phyloP scores from a whole-genome alignment of 2,888 invertebrate species.

The Morpho deidamia region DNA sequence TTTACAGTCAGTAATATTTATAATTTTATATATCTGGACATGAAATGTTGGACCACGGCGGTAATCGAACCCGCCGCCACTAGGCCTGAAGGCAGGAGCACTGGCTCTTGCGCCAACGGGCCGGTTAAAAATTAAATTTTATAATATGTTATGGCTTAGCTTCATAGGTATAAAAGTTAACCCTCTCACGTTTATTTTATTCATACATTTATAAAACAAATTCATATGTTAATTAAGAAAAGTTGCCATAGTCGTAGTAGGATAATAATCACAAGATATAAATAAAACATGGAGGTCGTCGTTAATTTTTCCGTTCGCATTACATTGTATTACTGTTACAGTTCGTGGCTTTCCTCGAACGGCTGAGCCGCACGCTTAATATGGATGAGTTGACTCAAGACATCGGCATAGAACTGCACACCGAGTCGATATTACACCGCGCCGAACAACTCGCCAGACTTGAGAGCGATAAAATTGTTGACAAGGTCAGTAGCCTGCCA shows the following conservation, averaged over 20 bases:
- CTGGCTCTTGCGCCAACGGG: too few species aligned
- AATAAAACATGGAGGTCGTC: conserved; percentile 5
- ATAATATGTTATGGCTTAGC: too few species aligned
- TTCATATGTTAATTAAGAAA: background rate
- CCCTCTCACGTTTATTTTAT: too few species aligned
- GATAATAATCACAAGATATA: conserved; percentile 3
- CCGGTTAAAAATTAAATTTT: too few species aligned
- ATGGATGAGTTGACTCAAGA: conserved; percentile 91
- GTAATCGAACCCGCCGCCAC: too few species aligned
- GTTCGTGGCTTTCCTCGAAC: conserved; percentile 90
- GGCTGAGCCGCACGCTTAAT: conserved; percentile 88
- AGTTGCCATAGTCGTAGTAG: background rate
- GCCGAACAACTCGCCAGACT: conserved; percentile 90
- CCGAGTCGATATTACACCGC: conserved; percentile 89
- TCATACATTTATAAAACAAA: too few species aligned
- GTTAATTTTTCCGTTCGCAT: background rate
- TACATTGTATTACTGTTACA: conserved; percentile 37
- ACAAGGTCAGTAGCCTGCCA: conserved; percentile 80
- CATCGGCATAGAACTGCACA: conserved; percentile 88
- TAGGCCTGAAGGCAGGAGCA: too few species aligned
- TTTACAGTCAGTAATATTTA: too few species aligned
- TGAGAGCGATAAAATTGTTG: conserved; percentile 89
- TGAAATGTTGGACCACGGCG: too few species aligned
- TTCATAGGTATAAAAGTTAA: too few species aligned
- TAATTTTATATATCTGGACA: too few species aligned